Evolutionary conservation across 2,888 invertebrate genomes (phyloP), one percentile per base, ranked within the genome.

Genomic region (Diogma glabrata): DNA sequence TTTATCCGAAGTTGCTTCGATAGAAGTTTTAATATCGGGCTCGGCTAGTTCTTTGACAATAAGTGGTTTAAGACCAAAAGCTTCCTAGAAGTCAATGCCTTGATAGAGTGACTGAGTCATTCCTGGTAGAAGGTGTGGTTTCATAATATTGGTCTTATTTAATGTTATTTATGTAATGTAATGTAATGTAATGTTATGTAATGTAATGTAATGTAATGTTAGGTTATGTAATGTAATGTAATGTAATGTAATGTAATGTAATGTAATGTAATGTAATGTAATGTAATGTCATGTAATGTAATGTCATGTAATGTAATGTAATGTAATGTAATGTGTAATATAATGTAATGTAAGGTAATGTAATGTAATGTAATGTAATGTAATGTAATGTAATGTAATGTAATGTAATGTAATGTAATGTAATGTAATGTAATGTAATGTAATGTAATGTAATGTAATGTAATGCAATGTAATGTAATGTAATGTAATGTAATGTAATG

Each of bases 131-230:
- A n/a, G n/a, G n/a, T n/a, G n/a, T n/a, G n/a, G n/a, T n/a, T n/a
- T n/a, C n/a, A n/a, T n/a, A n/a, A n/a, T n/a, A n/a, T n/a, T n/a
- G n/a, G n/a, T n/a, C n/a, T n/a, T n/a, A n/a, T n/a, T n/a, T n/a
- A n/a, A n/a, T n/a, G n/a, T n/a, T n/a, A n/a, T n/a, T n/a, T n/a
- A 30, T 36, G 30, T 48, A 48, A 30, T 36, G 30, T 30, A 48
- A 30, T 48, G 30, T 48, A 48, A 30, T 48, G 1, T 48, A 36
- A 30, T 48, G 28, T 48, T 26, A 19, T 48, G 28, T 48, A 48
- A 30, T 48, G 30, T 48, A 8, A 30, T 48, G 30, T 36, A 48
- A 30, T 48, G 30, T 28, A 48, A 30, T 48, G 7, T 48, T 14
- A 30, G 23, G 12, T 33, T 14, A 12, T 4, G 7, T 33, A 33